A percentile compares a stretch with the other conserved stretches of the same genome.
Evolutionary conservation across 2,888 invertebrate species (phyloP).

Genomic region (Junonia oenone): DNA sequence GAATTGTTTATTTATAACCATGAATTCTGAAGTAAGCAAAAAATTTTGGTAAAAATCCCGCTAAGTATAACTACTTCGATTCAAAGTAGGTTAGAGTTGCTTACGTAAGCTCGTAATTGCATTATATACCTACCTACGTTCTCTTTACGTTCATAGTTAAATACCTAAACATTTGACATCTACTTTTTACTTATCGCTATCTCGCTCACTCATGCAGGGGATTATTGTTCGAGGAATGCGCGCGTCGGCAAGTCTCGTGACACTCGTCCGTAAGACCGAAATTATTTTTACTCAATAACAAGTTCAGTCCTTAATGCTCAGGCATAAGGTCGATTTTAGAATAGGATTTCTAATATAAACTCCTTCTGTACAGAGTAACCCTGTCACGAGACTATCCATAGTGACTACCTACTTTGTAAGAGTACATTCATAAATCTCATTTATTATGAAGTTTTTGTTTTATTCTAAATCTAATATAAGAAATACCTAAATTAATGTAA

Average conservation of each 20-base stretch:
- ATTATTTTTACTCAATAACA: conserved; percentile 32
- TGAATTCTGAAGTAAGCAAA: conserved; percentile 1
- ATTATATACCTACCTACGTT: conserved; percentile 70
- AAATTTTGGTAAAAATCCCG: conserved; percentile 30
- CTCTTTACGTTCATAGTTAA: conserved; percentile 68
- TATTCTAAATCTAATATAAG: conserved; percentile 11
- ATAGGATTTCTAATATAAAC: conserved; percentile 31
- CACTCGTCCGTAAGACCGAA: conserved; percentile 44
- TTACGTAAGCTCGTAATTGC: conserved; percentile 71
- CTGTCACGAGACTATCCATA: conserved; percentile 66
- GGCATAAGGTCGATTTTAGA: conserved; percentile 46
- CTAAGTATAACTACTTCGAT: conserved; percentile 38
- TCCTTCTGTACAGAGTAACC: conserved; percentile 32
- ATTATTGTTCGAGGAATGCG: conserved; percentile 75
- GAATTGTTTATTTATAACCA: conserved; percentile 1
- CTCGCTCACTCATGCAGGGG: conserved; percentile 63
- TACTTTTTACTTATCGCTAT: conserved; percentile 68
- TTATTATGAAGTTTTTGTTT: conserved; percentile 40
- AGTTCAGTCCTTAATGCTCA: conserved; percentile 29
- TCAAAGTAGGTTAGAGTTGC: conserved; percentile 65
- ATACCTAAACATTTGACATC: conserved; percentile 78
- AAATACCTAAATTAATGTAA: neutral
- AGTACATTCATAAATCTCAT: conserved; percentile 71
- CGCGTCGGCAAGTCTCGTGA: conserved; percentile 75
- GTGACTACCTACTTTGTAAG: conserved; percentile 73